A percentile compares a stretch with the other conserved stretches of the same genome.
These are phyloP conservation scores for Drosophila ambigua DNA, from an alignment of 1,140 invertebrate genomes.

Conservation along the genomic window DNA sequence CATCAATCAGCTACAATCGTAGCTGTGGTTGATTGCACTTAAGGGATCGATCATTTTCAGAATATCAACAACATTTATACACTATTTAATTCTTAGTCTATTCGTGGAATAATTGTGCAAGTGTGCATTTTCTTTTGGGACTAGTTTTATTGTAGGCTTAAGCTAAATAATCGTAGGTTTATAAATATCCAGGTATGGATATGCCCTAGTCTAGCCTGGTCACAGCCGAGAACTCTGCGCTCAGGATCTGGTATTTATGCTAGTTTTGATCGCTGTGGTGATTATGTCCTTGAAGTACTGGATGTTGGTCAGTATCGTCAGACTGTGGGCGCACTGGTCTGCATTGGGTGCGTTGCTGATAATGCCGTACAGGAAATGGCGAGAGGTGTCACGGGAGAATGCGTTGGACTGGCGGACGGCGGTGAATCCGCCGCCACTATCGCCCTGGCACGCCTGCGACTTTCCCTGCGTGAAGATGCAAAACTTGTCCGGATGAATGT, in stretches of 20 bases:
- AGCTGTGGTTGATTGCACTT: no score
- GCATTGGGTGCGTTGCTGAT: slow-evolving; percentile 72
- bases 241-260: slow-evolving; percentile 37
- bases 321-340: slow-evolving; percentile 60
- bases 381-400: slow-evolving; percentile 1
- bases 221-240: neutral
- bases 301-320: slow-evolving; percentile 66
- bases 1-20: no score
- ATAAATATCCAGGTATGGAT: neutral
- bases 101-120: neutral
- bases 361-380: slow-evolving; percentile 58
- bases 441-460: slow-evolving; percentile 62
- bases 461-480: slow-evolving; percentile 64
- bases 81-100: neutral
- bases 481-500: slow-evolving; percentile 65
- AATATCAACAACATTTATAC: no score
- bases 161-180: neutral
- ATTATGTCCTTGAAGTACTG: slow-evolving; percentile 58
- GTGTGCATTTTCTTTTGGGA: slow-evolving; percentile 1
- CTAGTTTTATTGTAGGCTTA: slow-evolving; percentile 15
- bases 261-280: slow-evolving; percentile 24
- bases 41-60: no score
- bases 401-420: neutral
- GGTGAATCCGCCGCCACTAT: slow-evolving; percentile 68
- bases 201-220: slow-evolving; percentile 8